phyloP scores from a whole-genome alignment of 2,888 invertebrate genomes.

The Eueremaeus valkanovi region DNA sequence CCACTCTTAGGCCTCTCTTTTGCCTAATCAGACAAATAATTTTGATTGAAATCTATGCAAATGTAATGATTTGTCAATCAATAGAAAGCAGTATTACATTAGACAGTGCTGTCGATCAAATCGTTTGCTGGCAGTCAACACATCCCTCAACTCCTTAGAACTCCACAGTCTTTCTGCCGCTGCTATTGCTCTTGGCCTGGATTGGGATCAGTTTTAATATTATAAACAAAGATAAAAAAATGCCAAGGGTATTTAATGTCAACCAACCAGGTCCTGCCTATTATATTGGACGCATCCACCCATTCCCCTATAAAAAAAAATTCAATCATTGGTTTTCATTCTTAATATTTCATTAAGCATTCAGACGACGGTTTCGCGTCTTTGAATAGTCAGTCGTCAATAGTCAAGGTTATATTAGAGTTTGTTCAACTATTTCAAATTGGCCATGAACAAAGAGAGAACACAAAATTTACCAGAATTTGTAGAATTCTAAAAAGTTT shows the following conservation, averaged over 20 bases:
- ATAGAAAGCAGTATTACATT: constrained; percentile 28
- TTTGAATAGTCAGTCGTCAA: too few species aligned
- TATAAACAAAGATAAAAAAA: neutral
- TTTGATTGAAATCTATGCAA: too few species aligned
- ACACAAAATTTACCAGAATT: too few species aligned
- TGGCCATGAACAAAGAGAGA: too few species aligned
- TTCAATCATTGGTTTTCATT: too few species aligned
- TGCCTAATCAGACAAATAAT: too few species aligned
- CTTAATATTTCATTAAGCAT: too few species aligned
- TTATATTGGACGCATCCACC: constrained; percentile 66
- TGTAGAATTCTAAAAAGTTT: too few species aligned
- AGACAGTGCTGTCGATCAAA: constrained; percentile 62
- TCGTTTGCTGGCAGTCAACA: constrained; percentile 58
- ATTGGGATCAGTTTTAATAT: constrained; percentile 40
- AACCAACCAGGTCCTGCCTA: constrained; percentile 63
- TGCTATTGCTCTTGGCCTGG: constrained; percentile 72
- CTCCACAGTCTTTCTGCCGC: constrained; percentile 84
- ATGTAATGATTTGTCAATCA: too few species aligned
- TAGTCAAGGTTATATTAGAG: too few species aligned
- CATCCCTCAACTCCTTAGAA: constrained; percentile 50
- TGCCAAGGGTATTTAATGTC: neutral
- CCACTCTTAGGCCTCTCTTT: constrained; percentile 45
- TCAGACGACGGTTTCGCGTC: too few species aligned
- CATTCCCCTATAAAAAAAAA: constrained; percentile 58
- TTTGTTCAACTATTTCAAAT: constrained; percentile 53